Base-by-base conservation (phyloP, 2,888 invertebrate genomes). In the Agrypnus murinus region DNA sequence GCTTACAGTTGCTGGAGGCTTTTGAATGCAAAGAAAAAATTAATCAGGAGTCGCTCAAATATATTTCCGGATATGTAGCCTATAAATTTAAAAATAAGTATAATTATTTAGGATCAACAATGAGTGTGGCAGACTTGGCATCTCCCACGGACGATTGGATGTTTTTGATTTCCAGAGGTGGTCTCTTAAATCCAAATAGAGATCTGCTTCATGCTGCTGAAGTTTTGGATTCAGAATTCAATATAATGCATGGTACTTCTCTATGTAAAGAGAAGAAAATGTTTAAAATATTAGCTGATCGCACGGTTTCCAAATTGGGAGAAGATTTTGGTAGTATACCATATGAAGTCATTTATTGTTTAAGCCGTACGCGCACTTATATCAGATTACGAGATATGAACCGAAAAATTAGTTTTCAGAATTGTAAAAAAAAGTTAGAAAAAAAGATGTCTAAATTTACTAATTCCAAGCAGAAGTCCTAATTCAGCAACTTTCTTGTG, bases 171-270 rank as follows among this genome's bases (percentile, higher is more conserved):
- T 40, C 40, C n/a, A 40, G 40, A 40, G n/a, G n/a, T n/a, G n/a
- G n/a, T n/a, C n/a, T n/a, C n/a, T n/a, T n/a, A n/a, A n/a, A n/a
- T n/a, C n/a, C 40, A 40, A 10, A 40, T 10, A 9, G n/a, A n/a
- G 40, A 40, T 40, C n/a, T 40, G 40, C 40, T 40, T 40, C 40
- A 40, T 40, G 40, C 40, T 40, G 40, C 40, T 40, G 10, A 40
- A 40, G 40, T 40, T n/a, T n/a, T 40, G 40, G n/a, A 9, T 40
- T 40, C 40, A 7, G 40, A 40, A n/a, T 40, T 4, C n/a, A 40
- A 40, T 40, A 40, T 40, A 3, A 4, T 40, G 5, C 40, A 40
- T 40, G 40, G 40, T 7, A 40, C 7, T 7, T 40, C 40, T 3
- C 40, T 40, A n/a, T 40, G 10, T 6, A 40, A 40, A 9, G 40